A percentile compares a stretch with the other conserved stretches of the same genome.
phyloP scores from a whole-genome alignment of 2,888 invertebrate species.

The Imbricaverruca yamaguchii region DNA sequence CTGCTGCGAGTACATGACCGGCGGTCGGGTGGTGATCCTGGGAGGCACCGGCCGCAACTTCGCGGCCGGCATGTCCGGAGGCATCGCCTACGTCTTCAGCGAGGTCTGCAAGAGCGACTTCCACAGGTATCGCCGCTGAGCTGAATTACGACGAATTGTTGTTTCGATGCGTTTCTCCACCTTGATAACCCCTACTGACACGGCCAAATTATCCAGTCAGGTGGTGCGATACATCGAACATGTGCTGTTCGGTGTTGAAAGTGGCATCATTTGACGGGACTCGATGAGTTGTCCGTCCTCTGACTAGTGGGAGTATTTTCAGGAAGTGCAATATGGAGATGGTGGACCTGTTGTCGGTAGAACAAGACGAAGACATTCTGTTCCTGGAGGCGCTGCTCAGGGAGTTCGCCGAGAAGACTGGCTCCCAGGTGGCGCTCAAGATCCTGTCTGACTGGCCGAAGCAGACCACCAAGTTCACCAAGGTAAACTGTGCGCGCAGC shows the following conservation, averaged over 20 bases:
- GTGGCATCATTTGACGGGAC: too few relatives aligned
- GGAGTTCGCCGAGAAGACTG: constrained; percentile 82
- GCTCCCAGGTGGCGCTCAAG: constrained; percentile 71
- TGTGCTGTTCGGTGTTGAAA: too few relatives aligned
- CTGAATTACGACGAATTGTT: too few relatives aligned
- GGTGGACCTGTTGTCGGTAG: constrained; percentile 82
- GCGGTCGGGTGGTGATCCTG: constrained; percentile 80
- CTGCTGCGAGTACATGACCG: constrained; percentile 99
- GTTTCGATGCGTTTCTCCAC: too few relatives aligned
- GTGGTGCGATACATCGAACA: too few relatives aligned
- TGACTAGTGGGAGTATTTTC: constrained; percentile 5
- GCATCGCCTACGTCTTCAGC: constrained; percentile 81
- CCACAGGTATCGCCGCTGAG: constrained; percentile 45
- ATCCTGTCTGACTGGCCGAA: constrained; percentile 72
- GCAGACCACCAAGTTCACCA: constrained; percentile 71
- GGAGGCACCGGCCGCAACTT: constrained; percentile 96
- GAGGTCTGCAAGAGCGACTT: constrained; percentile 74
- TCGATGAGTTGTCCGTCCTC: too few relatives aligned
- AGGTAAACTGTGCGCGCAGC: constrained; percentile 46
- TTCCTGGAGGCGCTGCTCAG: constrained; percentile 66
- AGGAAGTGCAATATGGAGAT: constrained; percentile 89
- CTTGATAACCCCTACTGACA: too few relatives aligned
- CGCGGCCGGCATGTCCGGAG: constrained; percentile 98
- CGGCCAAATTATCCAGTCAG: too few relatives aligned
- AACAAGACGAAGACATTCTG: constrained; percentile 63